Base-by-base conservation (phyloP, 1,140 invertebrate species). In the Stratiolaelaps scimitus region DNA sequence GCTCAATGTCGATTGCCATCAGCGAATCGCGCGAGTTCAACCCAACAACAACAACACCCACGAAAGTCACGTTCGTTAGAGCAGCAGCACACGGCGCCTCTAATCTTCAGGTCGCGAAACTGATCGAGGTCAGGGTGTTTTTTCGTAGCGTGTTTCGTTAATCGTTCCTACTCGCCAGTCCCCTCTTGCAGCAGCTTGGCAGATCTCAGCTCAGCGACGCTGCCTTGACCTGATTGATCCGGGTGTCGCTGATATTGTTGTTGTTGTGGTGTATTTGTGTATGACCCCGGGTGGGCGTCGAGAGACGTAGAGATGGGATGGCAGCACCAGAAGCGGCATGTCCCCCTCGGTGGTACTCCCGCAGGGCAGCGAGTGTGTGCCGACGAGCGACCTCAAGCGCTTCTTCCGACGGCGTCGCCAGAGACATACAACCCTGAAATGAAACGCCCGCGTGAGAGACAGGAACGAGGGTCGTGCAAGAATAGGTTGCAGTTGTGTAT, bases 191-290 rank as follows among this genome's bases (percentile, higher is more conserved):
- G 47, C n/a, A n/a, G n/a, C n/a, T n/a, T n/a, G 34, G 34, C 34
- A 4, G 34, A 40, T 6, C 20, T 60, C 53, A 60, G 53, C 53
- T 60, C 17, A 60, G 53, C 17, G 53, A 60, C 53, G 34, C 34
- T 34, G 53, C 53, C 20, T 60, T 60, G 53, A 60, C 53, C 34
- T 40, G 34, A 10, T 60, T 60, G 4, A 60, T 60, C 4, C 53
- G 23, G 15, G 53, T 60, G 23, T 60, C 53, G 53, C 53, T 60
- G 15, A 60, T 23, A 23, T 60, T 60, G 15, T 26, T 60, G 53
- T 60, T 60, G 26, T 29, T 29, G 23, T 34, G 15, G 26, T 17
- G 26, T 10, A 60, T 15, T 5, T 26, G 34, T 4, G 34, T 40
- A 10, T 6, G 34, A 40, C 34, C 34, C 4, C 34, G 34, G 34